Evolutionary conservation across 2,888 invertebrate species (phyloP).

Genomic region (Beris chalybata): DNA sequence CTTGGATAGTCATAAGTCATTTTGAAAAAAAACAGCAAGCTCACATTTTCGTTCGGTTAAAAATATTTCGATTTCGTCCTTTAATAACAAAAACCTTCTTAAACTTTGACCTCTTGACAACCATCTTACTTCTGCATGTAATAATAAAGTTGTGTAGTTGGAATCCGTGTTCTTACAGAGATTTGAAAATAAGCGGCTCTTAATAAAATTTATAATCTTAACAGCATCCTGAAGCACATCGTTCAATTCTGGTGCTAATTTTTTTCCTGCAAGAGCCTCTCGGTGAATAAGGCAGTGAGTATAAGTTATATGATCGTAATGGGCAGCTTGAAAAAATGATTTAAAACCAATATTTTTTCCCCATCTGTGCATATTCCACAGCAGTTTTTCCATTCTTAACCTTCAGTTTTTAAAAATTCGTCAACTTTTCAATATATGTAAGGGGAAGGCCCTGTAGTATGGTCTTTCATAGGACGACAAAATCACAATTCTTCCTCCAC

Average conservation of each 20-base stretch:
- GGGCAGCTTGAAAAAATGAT: too few relatives aligned
- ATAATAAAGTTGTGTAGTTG: conserved; percentile 41
- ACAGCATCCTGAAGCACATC: conserved; percentile 42
- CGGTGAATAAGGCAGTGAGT: too few relatives aligned
- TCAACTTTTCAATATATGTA: too few relatives aligned
- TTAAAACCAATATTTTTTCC: conserved; percentile 31
- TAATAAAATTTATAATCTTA: conserved; percentile 44
- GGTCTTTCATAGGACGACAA: too few relatives aligned
- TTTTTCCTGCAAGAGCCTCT: conserved; percentile 43
- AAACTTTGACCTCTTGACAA: too few relatives aligned
- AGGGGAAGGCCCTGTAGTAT: too few relatives aligned
- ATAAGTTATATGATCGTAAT: too few relatives aligned
- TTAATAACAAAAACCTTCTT: conserved; percentile 41
- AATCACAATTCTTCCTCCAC: too few relatives aligned
- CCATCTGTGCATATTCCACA: conserved; percentile 27
- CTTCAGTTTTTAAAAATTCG: too few relatives aligned
- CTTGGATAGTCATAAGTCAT: not conserved
- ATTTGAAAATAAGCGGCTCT: conserved; percentile 41
- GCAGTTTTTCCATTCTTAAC: conserved; percentile 27
- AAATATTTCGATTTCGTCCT: conserved; percentile 42
- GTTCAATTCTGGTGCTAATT: conserved; percentile 42
- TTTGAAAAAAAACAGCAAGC: conserved; percentile 29
- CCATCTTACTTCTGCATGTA: too few relatives aligned
- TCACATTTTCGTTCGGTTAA: conserved; percentile 40
- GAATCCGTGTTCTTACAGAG: conserved; percentile 41